A percentile compares a stretch with the other conserved stretches of the same genome.
Conservation (phyloP, 2,797 vertebrate genomes). For the Gambelia wislizenii region DNA sequence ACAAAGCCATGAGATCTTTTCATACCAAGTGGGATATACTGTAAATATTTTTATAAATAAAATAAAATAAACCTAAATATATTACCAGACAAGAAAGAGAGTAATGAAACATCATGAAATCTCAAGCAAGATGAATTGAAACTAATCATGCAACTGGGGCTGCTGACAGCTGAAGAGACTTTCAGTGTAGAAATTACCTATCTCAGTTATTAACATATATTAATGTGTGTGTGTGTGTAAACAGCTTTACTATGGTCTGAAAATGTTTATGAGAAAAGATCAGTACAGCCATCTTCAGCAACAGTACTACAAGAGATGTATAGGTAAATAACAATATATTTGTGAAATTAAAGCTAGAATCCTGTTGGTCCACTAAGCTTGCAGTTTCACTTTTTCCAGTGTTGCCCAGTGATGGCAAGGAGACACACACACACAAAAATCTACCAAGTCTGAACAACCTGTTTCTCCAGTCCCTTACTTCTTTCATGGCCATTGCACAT, state of each 20-base stretch:
- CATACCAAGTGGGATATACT: too few species aligned
- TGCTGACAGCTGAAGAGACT: not conserved
- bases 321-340: not conserved
- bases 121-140: not conserved
- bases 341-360: not conserved
- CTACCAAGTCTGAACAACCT: too few species aligned
- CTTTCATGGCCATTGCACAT: too few species aligned
- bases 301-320: not conserved
- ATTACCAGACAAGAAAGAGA: not conserved
- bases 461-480: too few species aligned
- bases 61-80: not conserved
- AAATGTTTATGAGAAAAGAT: not conserved
- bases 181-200: not conserved
- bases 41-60: too few species aligned
- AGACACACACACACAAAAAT: too few species aligned
- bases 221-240: too few species aligned
- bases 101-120: not conserved
- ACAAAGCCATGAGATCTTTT: too few species aligned
- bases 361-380: not conserved
- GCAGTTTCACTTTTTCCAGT: too few species aligned
- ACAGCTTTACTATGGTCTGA: too few species aligned
- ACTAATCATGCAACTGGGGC: not conserved
- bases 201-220: too few species aligned
- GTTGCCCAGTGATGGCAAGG: too few species aligned
- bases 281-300: not conserved